Conservation (phyloP, 2,888 invertebrate species). For the Ectemnius lituratus region DNA sequence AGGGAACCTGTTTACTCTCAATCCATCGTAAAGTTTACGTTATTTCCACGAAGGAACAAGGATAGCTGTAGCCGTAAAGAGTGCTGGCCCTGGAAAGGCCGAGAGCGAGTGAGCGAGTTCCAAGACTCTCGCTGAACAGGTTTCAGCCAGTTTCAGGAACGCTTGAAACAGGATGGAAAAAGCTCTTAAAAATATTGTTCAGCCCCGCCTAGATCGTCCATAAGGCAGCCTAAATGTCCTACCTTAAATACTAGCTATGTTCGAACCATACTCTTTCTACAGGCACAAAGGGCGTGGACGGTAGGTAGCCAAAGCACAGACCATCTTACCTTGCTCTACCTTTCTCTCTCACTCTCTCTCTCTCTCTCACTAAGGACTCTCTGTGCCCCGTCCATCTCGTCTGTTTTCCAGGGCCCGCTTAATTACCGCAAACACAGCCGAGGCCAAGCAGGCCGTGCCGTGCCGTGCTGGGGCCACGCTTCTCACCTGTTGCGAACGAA, state of each 20-base stretch:
- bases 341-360: slow-evolving; percentile 23
- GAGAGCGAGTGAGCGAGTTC: background rate
- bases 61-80: background rate
- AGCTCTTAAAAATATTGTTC: slow-evolving; percentile 61
- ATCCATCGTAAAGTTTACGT: slow-evolving; percentile 40
- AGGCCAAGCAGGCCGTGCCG: background rate
- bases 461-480: slow-evolving; percentile 37
- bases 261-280: slow-evolving; percentile 21
- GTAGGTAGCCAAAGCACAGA: slow-evolving; percentile 46
- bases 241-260: slow-evolving; percentile 33
- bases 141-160: slow-evolving; percentile 18
- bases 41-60: slow-evolving; percentile 17
- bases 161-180: slow-evolving; percentile 29
- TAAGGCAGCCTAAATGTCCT: slow-evolving; percentile 47
- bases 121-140: slow-evolving; percentile 7
- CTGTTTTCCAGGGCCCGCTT: slow-evolving; percentile 23
- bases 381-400: too few relatives aligned
- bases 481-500: slow-evolving; percentile 63
- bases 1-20: slow-evolving; percentile 39
- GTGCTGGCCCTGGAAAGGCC: background rate
- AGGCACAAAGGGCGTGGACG: slow-evolving; percentile 40
- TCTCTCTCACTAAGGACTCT: background rate
- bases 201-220: slow-evolving; percentile 56
- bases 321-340: background rate
- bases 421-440: slow-evolving; percentile 46